Evolutionary conservation across 2,113 vertebrate genomes (phyloP).

Genomic region (Eleginops maclovinus): DNA sequence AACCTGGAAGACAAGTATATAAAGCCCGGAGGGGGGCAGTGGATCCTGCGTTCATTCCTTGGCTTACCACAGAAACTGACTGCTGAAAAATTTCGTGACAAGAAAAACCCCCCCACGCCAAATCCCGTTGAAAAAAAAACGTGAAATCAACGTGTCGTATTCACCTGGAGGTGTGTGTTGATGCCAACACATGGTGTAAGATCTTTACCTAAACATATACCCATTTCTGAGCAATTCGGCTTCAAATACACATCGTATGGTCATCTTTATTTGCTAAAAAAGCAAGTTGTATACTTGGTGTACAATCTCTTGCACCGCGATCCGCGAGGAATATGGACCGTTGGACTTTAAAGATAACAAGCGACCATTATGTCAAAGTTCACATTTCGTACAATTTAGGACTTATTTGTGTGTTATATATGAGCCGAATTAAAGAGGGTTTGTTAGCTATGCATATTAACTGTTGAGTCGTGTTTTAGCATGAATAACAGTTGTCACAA

Average conservation of each 20-base stretch:
- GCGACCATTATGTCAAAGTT: conserved; percentile 32
- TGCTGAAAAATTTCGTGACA: background rate
- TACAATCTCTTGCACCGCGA: background rate
- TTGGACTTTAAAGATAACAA: background rate
- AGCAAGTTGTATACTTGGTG: conserved; percentile 7
- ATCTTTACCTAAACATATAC: background rate
- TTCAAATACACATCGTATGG: background rate
- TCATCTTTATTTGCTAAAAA: background rate
- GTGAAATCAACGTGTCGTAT: background rate
- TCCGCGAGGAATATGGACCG: background rate
- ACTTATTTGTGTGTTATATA: accelerated
- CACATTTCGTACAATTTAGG: accelerated
- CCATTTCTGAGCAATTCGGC: background rate
- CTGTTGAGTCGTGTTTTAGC: background rate
- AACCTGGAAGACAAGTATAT: conserved; percentile 49
- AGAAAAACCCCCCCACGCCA: background rate
- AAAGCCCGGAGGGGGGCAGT: conserved; percentile 8
- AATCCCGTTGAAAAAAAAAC: conserved; percentile 32
- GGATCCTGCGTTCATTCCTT: conserved; percentile 17
- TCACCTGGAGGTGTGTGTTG: background rate
- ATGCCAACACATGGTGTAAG: background rate
- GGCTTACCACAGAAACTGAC: background rate
- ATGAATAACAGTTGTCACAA: accelerated
- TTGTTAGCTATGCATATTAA: accelerated
- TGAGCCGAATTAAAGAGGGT: background rate